These are phyloP conservation scores for Piscicola geometra DNA, from an alignment of 2,888 invertebrate species.

Conservation along the genomic window DNA sequence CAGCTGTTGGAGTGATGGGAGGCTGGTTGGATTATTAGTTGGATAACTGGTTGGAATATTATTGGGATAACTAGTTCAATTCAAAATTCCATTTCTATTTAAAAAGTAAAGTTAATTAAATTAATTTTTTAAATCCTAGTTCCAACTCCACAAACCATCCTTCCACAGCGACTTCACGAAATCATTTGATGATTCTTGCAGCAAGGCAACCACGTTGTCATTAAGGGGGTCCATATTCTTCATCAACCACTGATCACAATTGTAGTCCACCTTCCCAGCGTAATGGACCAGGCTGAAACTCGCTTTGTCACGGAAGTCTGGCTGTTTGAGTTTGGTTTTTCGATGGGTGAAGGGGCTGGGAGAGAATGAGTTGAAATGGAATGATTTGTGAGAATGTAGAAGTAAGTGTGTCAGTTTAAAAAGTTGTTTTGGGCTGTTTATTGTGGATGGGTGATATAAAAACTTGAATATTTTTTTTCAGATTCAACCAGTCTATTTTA, in stretches of 20 bases:
- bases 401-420: too few relatives aligned
- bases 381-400: too few relatives aligned
- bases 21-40: neutral
- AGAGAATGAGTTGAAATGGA: neutral
- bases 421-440: too few relatives aligned
- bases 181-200: constrained; percentile 71
- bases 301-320: constrained; percentile 64
- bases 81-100: neutral
- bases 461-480: too few relatives aligned
- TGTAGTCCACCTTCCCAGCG: constrained; percentile 82
- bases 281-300: constrained; percentile 97
- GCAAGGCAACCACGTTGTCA: constrained; percentile 90
- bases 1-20: constrained; percentile 62
- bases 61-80: neutral
- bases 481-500: too few relatives aligned
- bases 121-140: too few relatives aligned
- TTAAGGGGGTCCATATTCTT: constrained; percentile 99
- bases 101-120: too few relatives aligned
- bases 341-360: neutral
- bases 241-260: constrained; percentile 94
- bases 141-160: constrained; percentile 67
- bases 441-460: too few relatives aligned
- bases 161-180: constrained; percentile 82
- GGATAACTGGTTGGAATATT: too few relatives aligned
- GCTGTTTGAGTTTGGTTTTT: constrained; percentile 58